phyloP scores from a whole-genome alignment of 2,888 invertebrate genomes.

The Lycia hirtaria region DNA sequence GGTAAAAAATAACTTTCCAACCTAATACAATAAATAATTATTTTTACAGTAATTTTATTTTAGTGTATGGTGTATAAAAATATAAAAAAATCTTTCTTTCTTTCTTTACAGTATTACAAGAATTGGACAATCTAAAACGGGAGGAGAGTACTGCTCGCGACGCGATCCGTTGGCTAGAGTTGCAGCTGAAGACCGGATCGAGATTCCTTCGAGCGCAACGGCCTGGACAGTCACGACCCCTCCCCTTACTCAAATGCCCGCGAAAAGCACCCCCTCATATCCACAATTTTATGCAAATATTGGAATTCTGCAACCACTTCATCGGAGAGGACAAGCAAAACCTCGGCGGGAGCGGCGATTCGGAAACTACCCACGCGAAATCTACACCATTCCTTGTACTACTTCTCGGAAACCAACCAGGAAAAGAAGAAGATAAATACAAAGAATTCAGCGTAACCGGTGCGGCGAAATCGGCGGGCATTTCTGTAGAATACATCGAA shows the following conservation, averaged over 20 bases:
- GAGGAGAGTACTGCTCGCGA: constrained; percentile 94
- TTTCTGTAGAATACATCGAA: constrained; percentile 92
- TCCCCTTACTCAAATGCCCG: constrained; percentile 84
- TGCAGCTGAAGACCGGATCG: constrained; percentile 94
- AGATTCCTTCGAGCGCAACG: constrained; percentile 95
- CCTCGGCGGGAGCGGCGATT: constrained; percentile 70
- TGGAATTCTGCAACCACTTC: constrained; percentile 93
- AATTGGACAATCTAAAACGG: constrained; percentile 94
- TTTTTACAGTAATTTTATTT: too few species aligned
- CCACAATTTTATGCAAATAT: constrained; percentile 92
- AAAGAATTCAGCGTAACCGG: constrained; percentile 91
- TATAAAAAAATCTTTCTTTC: background rate
- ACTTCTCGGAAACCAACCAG: constrained; percentile 87
- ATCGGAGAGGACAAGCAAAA: constrained; percentile 72
- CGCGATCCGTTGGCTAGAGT: constrained; percentile 97
- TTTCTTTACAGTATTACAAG: constrained; percentile 90
- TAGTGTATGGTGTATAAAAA: too few species aligned
- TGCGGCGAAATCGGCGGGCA: constrained; percentile 92
- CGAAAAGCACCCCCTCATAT: constrained; percentile 73
- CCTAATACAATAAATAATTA: too few species aligned
- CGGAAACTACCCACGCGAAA: constrained; percentile 63
- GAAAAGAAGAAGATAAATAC: constrained; percentile 77
- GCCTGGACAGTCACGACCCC: constrained; percentile 90
- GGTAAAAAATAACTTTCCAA: too few species aligned
- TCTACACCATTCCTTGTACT: constrained; percentile 89